Base-by-base conservation (phyloP, 2,888 invertebrate species). In the Glyphotaelius pellucidus region DNA sequence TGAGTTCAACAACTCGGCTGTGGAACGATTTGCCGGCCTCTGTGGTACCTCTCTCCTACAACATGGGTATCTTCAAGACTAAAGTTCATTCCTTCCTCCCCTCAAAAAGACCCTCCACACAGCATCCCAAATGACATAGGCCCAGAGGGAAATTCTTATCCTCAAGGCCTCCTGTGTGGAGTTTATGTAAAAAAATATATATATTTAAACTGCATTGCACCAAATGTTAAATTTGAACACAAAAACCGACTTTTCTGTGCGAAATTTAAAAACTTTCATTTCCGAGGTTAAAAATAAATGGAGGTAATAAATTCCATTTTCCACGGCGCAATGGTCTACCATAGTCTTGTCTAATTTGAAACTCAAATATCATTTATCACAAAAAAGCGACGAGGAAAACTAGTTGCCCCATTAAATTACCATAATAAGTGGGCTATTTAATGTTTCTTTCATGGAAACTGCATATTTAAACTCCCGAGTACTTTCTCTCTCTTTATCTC, bases 291-390 rank as follows among this genome's bases (percentile, higher is more conserved):
- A 67, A 67, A 25, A 67, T 67, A 67, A 52, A 67, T 67, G 67
- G 67, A 25, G 67, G n/a, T n/a, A 67, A n/a, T n/a, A 25, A 67
- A 67, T 67, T 67, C n/a, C n/a, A 67, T 67, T 67, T 67, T 67
- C 67, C 25, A 25, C 25, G 25, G n/a, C 9, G 25, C 19, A 25
- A 67, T 25, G 67, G 67, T 67, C 25, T 67, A 9, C 67, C 67
- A n/a, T n/a, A n/a, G 67, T 25, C 67, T 5, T 25, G 3, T 67
- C 67, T 67, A 67, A 67, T 67, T 67, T 67, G 9, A 67, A 67
- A 67, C 67, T 67, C 67, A 67, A 67, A 67, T 67, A 67, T 67
- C 67, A 67, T 67, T 67, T 67, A 67, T 67, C 67, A 67, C 67
- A 25, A 67, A 67, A 25, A 67, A 67, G 25, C 67, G 67, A 67